A percentile compares a stretch with the other conserved stretches of the same genome.
Conservation (phyloP, 2,797 vertebrate species). For the Microcaecilia unicolor region DNA sequence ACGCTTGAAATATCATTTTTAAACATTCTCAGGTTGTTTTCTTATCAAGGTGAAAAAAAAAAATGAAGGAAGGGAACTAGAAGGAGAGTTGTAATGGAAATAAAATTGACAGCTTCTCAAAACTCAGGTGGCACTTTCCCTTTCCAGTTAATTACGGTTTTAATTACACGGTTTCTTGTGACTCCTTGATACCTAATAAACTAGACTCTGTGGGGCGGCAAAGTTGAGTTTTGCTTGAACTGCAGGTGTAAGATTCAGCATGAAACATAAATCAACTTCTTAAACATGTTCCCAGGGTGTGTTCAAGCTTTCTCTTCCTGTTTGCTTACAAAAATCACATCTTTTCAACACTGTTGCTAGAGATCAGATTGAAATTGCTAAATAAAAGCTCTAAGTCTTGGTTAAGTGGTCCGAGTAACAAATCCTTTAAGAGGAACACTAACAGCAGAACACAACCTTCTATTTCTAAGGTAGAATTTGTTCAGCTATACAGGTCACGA, state of each 20-base stretch:
- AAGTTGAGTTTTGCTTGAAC: constrained; percentile 67
- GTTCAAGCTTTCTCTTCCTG: constrained; percentile 52
- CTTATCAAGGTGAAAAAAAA: constrained; percentile 19
- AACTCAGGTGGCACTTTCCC: constrained; percentile 71
- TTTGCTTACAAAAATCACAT: constrained; percentile 48
- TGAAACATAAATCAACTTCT: constrained; percentile 67
- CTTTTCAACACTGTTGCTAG: constrained; percentile 42
- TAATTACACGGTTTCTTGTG: constrained; percentile 73
- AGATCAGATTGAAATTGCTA: constrained; percentile 18
- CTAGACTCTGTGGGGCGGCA: constrained; percentile 65
- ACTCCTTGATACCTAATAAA: constrained; percentile 76
- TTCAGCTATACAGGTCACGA: too few relatives aligned
- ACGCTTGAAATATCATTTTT: not conserved
- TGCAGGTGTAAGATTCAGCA: constrained; percentile 68
- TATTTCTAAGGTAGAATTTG: too few relatives aligned
- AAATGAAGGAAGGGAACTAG: constrained; percentile 45
- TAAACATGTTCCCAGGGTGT: constrained; percentile 60
- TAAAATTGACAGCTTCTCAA: constrained; percentile 71
- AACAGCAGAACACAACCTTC: not conserved
- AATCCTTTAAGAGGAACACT: constrained; percentile 14
- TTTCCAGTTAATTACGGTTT: constrained; percentile 71
- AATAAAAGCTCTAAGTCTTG: constrained; percentile 33
- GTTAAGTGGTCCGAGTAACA: constrained; percentile 26
- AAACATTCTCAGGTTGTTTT: constrained; percentile 10
- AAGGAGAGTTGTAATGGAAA: constrained; percentile 62